Percentiles rank a stretch among this genome's conserved stretches.
Evolutionary conservation across 2,888 invertebrate species (phyloP).

Genomic region (Philereme transversata): DNA sequence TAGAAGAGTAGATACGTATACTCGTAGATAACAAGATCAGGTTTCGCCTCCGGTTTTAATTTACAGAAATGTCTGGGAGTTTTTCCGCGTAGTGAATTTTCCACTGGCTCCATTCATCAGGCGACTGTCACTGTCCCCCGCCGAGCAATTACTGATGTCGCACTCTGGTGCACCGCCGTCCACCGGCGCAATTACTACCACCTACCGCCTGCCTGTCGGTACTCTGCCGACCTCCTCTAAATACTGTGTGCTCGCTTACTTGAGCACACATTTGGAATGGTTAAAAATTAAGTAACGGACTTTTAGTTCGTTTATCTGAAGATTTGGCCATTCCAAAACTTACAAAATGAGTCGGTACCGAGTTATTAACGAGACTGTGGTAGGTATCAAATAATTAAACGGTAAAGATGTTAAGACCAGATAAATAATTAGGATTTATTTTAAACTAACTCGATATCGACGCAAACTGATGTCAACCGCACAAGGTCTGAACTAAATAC

Average conservation of each 20-base stretch:
- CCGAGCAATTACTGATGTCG: slow-evolving; percentile 78
- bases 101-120: slow-evolving; percentile 74
- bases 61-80: slow-evolving; percentile 65
- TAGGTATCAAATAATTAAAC: no score
- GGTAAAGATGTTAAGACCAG: no score
- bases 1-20: slow-evolving; percentile 32
- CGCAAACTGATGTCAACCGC: no score
- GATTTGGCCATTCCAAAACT: no score
- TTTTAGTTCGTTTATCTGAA: no score
- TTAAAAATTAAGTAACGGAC: neutral
- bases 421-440: no score
- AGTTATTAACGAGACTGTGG: no score
- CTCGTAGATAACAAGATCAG: slow-evolving; percentile 55
- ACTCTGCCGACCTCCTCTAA: slow-evolving; percentile 39
- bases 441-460: no score
- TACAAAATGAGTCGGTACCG: no score
- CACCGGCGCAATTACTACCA: slow-evolving; percentile 64
- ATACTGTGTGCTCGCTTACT: slow-evolving; percentile 31
- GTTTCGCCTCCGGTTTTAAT: slow-evolving; percentile 65
- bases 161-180: slow-evolving; percentile 68
- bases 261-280: slow-evolving; percentile 17
- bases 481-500: no score
- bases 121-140: slow-evolving; percentile 68
- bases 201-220: slow-evolving; percentile 50
- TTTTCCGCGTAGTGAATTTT: slow-evolving; percentile 67